Percentiles rank a stretch among this genome's conserved stretches.
These are phyloP conservation scores for Maconellicoccus hirsutus DNA, from an alignment of 1,140 invertebrate genomes.

Conservation along the genomic window DNA sequence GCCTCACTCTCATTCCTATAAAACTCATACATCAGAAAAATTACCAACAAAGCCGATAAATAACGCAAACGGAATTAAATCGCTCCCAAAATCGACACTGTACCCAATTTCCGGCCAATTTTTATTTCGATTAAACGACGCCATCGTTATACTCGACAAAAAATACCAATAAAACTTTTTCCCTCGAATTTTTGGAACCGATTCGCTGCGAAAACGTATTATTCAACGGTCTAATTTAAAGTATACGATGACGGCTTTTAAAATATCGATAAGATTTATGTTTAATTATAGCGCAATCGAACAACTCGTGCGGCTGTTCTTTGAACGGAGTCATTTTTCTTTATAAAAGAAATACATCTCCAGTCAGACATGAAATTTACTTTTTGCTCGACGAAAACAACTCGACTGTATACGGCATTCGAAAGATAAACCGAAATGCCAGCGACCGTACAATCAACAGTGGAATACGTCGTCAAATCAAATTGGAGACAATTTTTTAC, in stretches of 20 bases:
- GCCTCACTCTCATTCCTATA: too few relatives aligned
- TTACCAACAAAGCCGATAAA: too few relatives aligned
- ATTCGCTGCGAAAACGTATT: neutral
- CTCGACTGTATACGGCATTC: neutral
- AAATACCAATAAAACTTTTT: too few relatives aligned
- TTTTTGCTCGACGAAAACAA: constrained; percentile 2
- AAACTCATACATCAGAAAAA: too few relatives aligned
- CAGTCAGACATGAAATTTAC: constrained; percentile 8
- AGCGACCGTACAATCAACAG: neutral
- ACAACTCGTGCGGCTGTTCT: neutral
- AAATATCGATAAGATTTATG: neutral
- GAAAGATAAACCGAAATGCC: constrained; percentile 2
- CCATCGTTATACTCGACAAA: too few relatives aligned
- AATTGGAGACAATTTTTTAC: neutral
- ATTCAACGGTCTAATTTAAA: neutral
- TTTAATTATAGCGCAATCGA: neutral
- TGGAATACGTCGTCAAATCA: constrained; percentile 3
- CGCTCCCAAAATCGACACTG: too few relatives aligned
- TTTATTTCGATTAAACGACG: too few relatives aligned
- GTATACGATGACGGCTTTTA: neutral
- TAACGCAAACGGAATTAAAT: too few relatives aligned
- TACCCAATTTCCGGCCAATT: too few relatives aligned
- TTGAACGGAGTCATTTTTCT: neutral
- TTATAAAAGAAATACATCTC: constrained; percentile 4
- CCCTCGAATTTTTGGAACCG: too few relatives aligned